Conservation (phyloP, 2,797 vertebrate genomes). For the Hafferia zeledoni region DNA sequence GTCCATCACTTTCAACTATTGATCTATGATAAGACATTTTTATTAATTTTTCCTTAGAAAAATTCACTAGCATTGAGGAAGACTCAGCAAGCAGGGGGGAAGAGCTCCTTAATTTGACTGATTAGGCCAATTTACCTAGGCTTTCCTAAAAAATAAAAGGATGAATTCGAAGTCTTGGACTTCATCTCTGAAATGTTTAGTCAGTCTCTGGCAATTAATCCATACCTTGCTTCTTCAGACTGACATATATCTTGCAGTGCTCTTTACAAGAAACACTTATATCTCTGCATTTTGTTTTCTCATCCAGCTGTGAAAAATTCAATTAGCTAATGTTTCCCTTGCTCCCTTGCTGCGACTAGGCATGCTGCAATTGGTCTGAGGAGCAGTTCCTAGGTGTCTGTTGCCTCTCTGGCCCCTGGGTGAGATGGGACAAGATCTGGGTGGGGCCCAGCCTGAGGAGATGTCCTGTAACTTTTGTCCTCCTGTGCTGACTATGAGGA, state of each 20-base stretch:
- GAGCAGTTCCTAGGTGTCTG: neutral
- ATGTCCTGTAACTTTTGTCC: neutral
- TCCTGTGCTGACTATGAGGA: neutral
- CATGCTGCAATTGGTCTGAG: accelerated
- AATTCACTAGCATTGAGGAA: conserved; percentile 48
- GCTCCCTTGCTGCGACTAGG: neutral
- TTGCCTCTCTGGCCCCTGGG: neutral
- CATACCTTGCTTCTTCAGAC: neutral
- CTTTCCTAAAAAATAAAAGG: conserved; percentile 32
- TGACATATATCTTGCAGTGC: neutral
- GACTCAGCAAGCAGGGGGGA: conserved; percentile 2
- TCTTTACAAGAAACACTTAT: conserved; percentile 18
- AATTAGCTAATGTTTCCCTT: conserved; percentile 11
- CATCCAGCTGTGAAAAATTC: neutral
- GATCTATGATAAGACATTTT: conserved; percentile 73
- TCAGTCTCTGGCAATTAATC: conserved; percentile 37
- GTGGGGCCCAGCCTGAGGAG: neutral
- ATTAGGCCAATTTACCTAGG: conserved; percentile 54
- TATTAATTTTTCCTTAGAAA: conserved; percentile 71
- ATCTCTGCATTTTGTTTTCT: neutral
- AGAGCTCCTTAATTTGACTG: conserved; percentile 61
- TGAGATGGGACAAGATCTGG: neutral
- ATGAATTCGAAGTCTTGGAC: neutral
- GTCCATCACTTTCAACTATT: conserved; percentile 70
- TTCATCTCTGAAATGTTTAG: conserved; percentile 45